Evolutionary conservation across 2,888 invertebrate species (phyloP), one percentile per base, ranked within the genome.

Genomic region (Laothoe populi): DNA sequence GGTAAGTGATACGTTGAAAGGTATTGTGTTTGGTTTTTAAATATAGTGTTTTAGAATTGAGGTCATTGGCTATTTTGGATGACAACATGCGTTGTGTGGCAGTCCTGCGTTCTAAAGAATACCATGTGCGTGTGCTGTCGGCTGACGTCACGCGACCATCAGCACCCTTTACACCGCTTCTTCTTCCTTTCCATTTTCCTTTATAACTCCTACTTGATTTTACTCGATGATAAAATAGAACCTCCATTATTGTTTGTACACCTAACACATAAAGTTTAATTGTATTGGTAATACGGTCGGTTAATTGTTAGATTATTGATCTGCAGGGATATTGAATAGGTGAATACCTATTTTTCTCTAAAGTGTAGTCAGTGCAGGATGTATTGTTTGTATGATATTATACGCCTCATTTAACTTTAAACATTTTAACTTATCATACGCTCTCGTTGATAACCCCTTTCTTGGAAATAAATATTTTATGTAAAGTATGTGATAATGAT

Each of bases 171-270:
- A 45, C 59, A 59, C 59, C 67, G 40, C 44, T 42, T 45, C 44
- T 38, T 40, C 44, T 38, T 16, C 35, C 62, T 70, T 72, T 57
- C 68, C 64, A 70, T 74, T 74, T 74, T 70, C 66, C 67, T 69
- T 72, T 72, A 68, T 66, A 70, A 71, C 65, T 58, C 66, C 66
- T 31, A 66, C 67, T 69, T 71, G 82, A 82, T 81, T 78, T 77
- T 78, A 81, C 70, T 72, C 49, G 67, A 40, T 11, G 57, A 62
- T 64, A 65, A 69, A 69, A 65, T 69, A 66, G 66, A 57, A 64
- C 59, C 62, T 40, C 42, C 42, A 31, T 31, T 58, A 60, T 60
- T 63, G 64, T 46, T 31, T 48, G 19, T 38, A 13, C 10, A 0
- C 8, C 5, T 31, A 31, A 8, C 8, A 31, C 7, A 31, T 31